Evolutionary conservation across 2,888 invertebrate genomes (phyloP).

Genomic region (Melanostoma mellinum): DNA sequence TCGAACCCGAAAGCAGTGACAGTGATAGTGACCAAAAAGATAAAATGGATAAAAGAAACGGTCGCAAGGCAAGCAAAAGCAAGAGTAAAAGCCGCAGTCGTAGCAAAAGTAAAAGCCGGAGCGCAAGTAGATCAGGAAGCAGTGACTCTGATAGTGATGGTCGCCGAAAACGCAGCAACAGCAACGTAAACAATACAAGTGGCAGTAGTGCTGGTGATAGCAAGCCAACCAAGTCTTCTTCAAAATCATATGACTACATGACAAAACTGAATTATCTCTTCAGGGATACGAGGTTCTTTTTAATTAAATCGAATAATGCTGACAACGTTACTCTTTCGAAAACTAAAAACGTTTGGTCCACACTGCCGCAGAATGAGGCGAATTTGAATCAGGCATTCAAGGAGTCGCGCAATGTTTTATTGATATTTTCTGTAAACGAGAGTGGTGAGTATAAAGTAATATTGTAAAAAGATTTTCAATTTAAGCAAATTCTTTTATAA

Average conservation of each 20-base stretch:
- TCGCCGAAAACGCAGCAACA: slow-evolving; percentile 74
- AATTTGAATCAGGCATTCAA: slow-evolving; percentile 97
- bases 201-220: slow-evolving; percentile 69
- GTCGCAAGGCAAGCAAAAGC: slow-evolving; percentile 60
- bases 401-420: slow-evolving; percentile 95
- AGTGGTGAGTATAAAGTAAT: slow-evolving; percentile 85
- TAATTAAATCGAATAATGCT: slow-evolving; percentile 98
- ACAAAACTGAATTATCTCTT: slow-evolving; percentile 96
- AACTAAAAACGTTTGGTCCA: slow-evolving; percentile 98
- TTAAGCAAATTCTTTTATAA: too few relatives aligned
- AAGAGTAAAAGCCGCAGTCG: slow-evolving; percentile 46
- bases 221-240: slow-evolving; percentile 79
- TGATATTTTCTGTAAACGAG: slow-evolving; percentile 98
- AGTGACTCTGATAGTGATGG: slow-evolving; percentile 46
- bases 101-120: slow-evolving; percentile 38
- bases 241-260: slow-evolving; percentile 91
- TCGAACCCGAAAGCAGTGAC: slow-evolving; percentile 66
- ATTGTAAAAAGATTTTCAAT: too few relatives aligned
- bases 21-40: slow-evolving; percentile 62
- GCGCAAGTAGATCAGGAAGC: slow-evolving; percentile 34
- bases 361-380: slow-evolving; percentile 97
- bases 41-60: slow-evolving; percentile 51
- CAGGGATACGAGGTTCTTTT: slow-evolving; percentile 95
- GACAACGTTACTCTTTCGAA: slow-evolving; percentile 98
- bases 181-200: slow-evolving; percentile 73